Percentiles rank a stretch among this genome's conserved stretches.
Evolutionary conservation across 2,888 invertebrate genomes (phyloP).

Genomic region (Philopedon plagiatum): DNA sequence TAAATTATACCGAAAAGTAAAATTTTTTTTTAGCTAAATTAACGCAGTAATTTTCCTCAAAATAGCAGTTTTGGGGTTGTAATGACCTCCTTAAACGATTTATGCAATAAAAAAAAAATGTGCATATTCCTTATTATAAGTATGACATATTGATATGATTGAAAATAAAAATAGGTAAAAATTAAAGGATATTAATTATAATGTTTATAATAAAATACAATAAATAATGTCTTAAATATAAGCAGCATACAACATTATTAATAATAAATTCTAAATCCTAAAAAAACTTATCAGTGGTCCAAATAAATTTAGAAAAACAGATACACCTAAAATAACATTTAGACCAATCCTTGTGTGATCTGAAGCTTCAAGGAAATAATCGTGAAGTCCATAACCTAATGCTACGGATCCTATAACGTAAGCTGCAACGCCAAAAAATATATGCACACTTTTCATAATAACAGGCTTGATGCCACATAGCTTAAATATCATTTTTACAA

Average conservation of each 20-base stretch:
- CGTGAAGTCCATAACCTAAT: slow-evolving; percentile 50
- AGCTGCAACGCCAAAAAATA: slow-evolving; percentile 46
- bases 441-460: slow-evolving; percentile 48
- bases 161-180: no score
- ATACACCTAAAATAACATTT: slow-evolving; percentile 48
- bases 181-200: no score
- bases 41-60: no score
- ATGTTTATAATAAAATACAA: no score
- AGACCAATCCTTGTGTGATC: slow-evolving; percentile 45
- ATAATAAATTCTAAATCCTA: slow-evolving; percentile 11
- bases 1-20: no score
- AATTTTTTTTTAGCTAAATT: no score
- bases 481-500: slow-evolving; percentile 19
- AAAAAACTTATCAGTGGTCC: slow-evolving; percentile 29
- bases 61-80: no score
- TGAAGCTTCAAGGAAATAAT: slow-evolving; percentile 35
- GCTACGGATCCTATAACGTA: slow-evolving; percentile 52
- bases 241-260: neutral
- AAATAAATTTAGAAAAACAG: slow-evolving; percentile 48
- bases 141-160: no score
- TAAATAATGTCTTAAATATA: neutral
- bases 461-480: slow-evolving; percentile 25
- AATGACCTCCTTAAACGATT: no score
- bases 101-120: no score
- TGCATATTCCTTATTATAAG: no score